Base-by-base conservation (phyloP, 92 coral and sea anemone species). In the Porites rus region DNA sequence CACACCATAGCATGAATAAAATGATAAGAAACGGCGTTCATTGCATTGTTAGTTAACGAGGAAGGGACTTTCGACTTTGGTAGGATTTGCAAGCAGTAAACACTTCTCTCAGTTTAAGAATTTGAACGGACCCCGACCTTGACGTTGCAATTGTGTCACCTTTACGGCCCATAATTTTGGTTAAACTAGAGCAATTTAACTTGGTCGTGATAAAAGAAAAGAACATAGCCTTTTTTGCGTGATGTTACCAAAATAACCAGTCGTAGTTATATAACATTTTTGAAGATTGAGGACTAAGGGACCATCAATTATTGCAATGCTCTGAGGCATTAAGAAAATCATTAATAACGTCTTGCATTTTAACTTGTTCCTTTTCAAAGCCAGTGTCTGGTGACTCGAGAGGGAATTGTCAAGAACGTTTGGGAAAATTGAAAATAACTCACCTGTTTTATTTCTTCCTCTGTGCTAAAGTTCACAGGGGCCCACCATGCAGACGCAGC, bases 361-460 rank as follows among this genome's bases (percentile, higher is more conserved):
- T n/a, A 65, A 4, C 74, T 16, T 52, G 51, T 53, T 81, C 72
- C 21, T 5, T 80, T 25, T 50, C 21, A 66, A 80, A 25, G 54
- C 54, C 22, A 16, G 13, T 25, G 51, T 58, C 13, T 19, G 28
- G 64, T 12, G 28, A n/a, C 67, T 31, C 8, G 20, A 20, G 51
- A 11, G 62, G 16, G 24, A 43, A 61, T 24, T 58, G 28, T 31
- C 1, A 56, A 13, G 31, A 17, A 56, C 61, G 12, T 10, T 62
- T n/a, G 46, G 46, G 46, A 38, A 38, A 4, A 38, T 20, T 24
- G 17, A 20, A 13, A 61, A 86, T 72, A 12, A 72, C 90, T 77
- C 22, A 94, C 97, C 94, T 94, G 97, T 38, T 91, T 90, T 10
- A 94, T 86, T 70, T 94, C 97, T 13, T 91, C 97, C 22, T 94